A percentile compares a stretch with the other conserved stretches of the same genome.
phyloP scores from a whole-genome alignment of 2,888 invertebrate genomes.

The Limenitis camilla region DNA sequence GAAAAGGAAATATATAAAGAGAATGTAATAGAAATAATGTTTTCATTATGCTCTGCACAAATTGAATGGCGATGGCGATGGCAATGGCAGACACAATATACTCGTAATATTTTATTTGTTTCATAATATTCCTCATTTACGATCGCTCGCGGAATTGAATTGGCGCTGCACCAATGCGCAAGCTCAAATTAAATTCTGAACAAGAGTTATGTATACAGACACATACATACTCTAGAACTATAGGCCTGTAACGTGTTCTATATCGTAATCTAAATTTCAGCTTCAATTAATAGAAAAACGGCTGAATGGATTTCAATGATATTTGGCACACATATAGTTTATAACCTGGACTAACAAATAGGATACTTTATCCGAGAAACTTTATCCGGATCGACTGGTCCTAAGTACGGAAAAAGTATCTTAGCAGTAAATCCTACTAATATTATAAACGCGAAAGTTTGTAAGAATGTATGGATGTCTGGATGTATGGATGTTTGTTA shows the following conservation, averaged over 20 bases:
- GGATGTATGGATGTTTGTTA: too few species aligned
- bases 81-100: not conserved
- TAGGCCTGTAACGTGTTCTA: not conserved
- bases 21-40: too few species aligned
- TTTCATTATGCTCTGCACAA: too few species aligned
- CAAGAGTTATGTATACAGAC: not conserved
- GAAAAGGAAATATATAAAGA: too few species aligned
- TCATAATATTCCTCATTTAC: slow-evolving; percentile 8
- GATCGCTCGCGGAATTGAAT: slow-evolving; percentile 5
- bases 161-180: slow-evolving; percentile 7
- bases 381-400: too few species aligned
- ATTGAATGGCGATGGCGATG: not conserved
- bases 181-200: not conserved
- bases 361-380: too few species aligned
- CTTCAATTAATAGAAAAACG: not conserved
- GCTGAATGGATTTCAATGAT: not conserved
- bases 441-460: too few species aligned
- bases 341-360: too few species aligned
- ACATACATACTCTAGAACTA: not conserved
- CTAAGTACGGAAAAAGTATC: too few species aligned
- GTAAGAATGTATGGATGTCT: too few species aligned
- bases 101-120: slow-evolving; percentile 1
- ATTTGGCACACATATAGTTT: too few species aligned
- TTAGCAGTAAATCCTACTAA: too few species aligned
- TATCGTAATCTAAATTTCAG: not conserved